Percentiles rank a stretch among this genome's conserved stretches.
Evolutionary conservation across 2,113 vertebrate genomes (phyloP).

Genomic region (Brienomyrus brachyistius): DNA sequence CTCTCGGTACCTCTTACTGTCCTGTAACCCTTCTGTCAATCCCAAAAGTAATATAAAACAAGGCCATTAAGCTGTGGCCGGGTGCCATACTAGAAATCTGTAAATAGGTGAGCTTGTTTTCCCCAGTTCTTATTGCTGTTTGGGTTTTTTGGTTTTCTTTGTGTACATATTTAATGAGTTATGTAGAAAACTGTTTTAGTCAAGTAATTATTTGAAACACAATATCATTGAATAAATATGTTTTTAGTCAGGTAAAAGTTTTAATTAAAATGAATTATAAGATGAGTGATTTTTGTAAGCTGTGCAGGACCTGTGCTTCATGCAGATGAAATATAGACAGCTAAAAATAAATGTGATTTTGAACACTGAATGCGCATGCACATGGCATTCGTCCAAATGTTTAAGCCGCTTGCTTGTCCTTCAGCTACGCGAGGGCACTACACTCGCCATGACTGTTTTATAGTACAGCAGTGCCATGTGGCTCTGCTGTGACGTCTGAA

Average conservation of each 20-base stretch:
- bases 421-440: background rate
- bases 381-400: background rate
- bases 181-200: conserved; percentile 65
- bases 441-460: background rate
- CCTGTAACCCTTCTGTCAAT: conserved; percentile 38
- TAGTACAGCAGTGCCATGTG: background rate
- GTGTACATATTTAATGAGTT: conserved; percentile 77
- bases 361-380: conserved; percentile 38
- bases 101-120: conserved; percentile 62
- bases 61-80: conserved; percentile 54
- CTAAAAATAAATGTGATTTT: conserved; percentile 74
- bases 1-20: background rate
- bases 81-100: conserved; percentile 55
- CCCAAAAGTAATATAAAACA: background rate
- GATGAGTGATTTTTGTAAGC: conserved; percentile 52
- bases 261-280: conserved; percentile 14
- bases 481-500: background rate
- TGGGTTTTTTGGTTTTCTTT: conserved; percentile 67
- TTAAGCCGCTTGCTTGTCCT: background rate
- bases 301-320: conserved; percentile 50
- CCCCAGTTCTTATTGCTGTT: conserved; percentile 59
- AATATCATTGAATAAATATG: conserved; percentile 19
- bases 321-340: conserved; percentile 61
- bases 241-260: background rate
- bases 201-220: conserved; percentile 22